These are phyloP conservation scores for Archegozetes longisetosus DNA, from an alignment of 1,140 invertebrate species.

Conservation along the genomic window DNA sequence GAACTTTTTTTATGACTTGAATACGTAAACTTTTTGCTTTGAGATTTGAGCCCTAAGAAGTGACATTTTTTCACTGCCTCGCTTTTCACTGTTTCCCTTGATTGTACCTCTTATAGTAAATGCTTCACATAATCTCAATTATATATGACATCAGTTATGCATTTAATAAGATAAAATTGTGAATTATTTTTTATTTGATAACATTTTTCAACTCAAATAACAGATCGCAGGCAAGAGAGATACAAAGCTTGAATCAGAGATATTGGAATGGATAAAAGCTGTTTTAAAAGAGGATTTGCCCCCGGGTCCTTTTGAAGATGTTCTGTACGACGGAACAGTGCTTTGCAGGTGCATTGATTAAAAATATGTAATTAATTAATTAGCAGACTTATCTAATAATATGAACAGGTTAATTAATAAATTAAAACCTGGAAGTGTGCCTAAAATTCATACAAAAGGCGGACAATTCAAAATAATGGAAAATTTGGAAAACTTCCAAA, in stretches of 20 bases:
- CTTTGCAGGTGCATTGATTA: constrained; percentile 47
- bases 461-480: constrained; percentile 92
- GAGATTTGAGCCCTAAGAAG: too few relatives aligned
- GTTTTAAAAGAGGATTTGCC: constrained; percentile 72
- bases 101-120: too few relatives aligned
- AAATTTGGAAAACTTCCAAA: constrained; percentile 84
- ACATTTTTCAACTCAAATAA: constrained; percentile 10
- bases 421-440: constrained; percentile 55
- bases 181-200: not conserved
- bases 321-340: constrained; percentile 74
- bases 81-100: too few relatives aligned
- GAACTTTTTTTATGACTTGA: too few relatives aligned
- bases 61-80: too few relatives aligned
- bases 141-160: too few relatives aligned
- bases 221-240: constrained; percentile 78
- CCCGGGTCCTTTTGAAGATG: constrained; percentile 59
- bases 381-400: not conserved
- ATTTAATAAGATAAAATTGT: not conserved
- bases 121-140: too few relatives aligned
- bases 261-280: constrained; percentile 76
- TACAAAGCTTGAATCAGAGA: constrained; percentile 66
- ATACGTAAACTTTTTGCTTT: too few relatives aligned
- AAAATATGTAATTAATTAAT: not conserved
- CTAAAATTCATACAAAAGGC: constrained; percentile 71
- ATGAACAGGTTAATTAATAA: constrained; percentile 57